Evolutionary conservation across 2,113 vertebrate species (phyloP).

Genomic region (Cryptotis parvus): DNA sequence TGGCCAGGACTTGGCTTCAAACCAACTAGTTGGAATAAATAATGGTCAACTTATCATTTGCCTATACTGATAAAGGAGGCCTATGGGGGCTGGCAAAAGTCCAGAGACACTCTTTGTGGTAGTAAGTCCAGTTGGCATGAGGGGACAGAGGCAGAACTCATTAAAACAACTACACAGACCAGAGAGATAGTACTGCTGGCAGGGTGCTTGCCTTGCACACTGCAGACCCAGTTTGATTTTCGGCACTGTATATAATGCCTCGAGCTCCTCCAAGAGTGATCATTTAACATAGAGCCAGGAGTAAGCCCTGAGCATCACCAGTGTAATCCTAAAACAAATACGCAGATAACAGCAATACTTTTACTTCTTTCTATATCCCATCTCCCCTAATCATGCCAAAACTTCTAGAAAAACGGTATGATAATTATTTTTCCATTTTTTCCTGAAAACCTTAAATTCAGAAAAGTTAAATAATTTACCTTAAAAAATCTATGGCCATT

Average conservation of each 20-base stretch:
- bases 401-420: not conserved
- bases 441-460: not conserved
- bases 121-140: not conserved
- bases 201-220: not conserved
- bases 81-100: not conserved
- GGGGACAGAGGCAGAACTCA: not conserved
- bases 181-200: too few species aligned
- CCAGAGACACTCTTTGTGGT: not conserved
- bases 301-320: too few species aligned
- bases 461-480: constrained; percentile 10
- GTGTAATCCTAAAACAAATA: not conserved
- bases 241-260: too few species aligned
- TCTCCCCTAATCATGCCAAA: not conserved
- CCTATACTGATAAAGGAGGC: not conserved
- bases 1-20: not conserved
- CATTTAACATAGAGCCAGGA: too few species aligned
- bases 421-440: not conserved
- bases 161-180: not conserved
- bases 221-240: too few species aligned
- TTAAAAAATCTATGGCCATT: not conserved
- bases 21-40: not conserved
- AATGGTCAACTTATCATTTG: not conserved
- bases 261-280: too few species aligned
- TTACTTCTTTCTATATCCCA: not conserved
- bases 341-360: not conserved